Base-by-base conservation (phyloP, 2,113 vertebrate species). In the Chamaetylas fuelleborni region DNA sequence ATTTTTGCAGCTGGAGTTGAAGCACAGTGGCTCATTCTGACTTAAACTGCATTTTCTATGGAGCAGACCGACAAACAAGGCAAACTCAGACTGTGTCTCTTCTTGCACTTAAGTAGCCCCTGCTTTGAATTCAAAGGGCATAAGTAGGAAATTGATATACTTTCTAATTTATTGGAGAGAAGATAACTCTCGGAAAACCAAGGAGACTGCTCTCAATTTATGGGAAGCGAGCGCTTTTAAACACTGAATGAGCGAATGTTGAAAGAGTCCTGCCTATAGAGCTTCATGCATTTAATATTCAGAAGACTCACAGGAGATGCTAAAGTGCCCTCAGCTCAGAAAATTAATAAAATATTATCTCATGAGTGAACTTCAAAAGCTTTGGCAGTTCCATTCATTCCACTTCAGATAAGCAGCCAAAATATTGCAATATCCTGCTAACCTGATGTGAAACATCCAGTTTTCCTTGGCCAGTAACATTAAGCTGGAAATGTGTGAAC, bases 391-490 rank as follows among this genome's bases (percentile, higher is more conserved):
- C 86, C 93, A 97, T 93, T 96, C 93, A 96, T 93, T 96, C 92
- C 85, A 96, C 88, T 96, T 95, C 94, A 96, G 94, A 97, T 96
- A 96, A 95, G 93, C 76, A 95, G 93, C 95, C 94, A 95, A 96
- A 97, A 96, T 96, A 95, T 25, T 95, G 92, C 96, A 96, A 96
- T 96, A 96, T 97, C 94, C 96, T 95, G 93, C 90, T 95, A 97
- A 96, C 92, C 82, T 93, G 82, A 96, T 96, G 65, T 81, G 96
- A 96, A 97, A 94, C 94, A 95, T 96, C 56, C 93, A 97, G 88
- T 53, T 88, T 78, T 88, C 82, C 60, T 95, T 92, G 82, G 93
- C 82, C 65, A 31, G 76, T 88, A 96, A 84, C 61, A 42, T 93
- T 81, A 86, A 66, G 36, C 43, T 96, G 69, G 90, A 96, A 94